These are phyloP conservation scores for Heliconius hortense DNA, from an alignment of 2,888 invertebrate species.

Conservation along the genomic window DNA sequence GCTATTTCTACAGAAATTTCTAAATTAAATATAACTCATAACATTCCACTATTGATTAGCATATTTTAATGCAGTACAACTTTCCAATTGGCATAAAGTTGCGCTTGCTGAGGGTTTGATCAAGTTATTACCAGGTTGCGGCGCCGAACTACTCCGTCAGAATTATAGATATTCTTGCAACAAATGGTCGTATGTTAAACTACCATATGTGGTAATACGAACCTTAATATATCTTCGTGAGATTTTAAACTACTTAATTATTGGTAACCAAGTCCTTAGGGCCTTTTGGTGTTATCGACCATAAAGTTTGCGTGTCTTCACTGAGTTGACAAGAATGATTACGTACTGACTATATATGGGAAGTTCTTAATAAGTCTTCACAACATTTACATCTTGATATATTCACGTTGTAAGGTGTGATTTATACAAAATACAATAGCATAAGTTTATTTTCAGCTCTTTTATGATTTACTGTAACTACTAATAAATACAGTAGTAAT, in stretches of 20 bases:
- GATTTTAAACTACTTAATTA: constrained; percentile 17
- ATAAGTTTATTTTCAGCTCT: constrained; percentile 19
- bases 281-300: constrained; percentile 39
- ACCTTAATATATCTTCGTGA: constrained; percentile 20
- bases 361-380: constrained; percentile 77
- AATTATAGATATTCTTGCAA: constrained; percentile 49
- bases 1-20: neutral
- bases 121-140: constrained; percentile 79
- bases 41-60: constrained; percentile 48
- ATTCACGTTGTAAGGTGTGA: constrained; percentile 4
- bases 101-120: constrained; percentile 68
- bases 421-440: neutral
- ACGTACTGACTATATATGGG: constrained; percentile 58
- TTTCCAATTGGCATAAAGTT: constrained; percentile 76
- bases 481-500: neutral
- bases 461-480: constrained; percentile 19
- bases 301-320: constrained; percentile 48
- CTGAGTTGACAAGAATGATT: constrained; percentile 74
- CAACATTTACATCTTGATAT: constrained; percentile 67
- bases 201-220: constrained; percentile 12
- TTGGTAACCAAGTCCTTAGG: constrained; percentile 25
- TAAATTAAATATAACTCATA: constrained; percentile 11
- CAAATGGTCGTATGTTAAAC: constrained; percentile 49
- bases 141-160: constrained; percentile 61
- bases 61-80: constrained; percentile 70